These are phyloP conservation scores for Agrypnia vestita DNA, from an alignment of 1,140 invertebrate species.

Conservation along the genomic window DNA sequence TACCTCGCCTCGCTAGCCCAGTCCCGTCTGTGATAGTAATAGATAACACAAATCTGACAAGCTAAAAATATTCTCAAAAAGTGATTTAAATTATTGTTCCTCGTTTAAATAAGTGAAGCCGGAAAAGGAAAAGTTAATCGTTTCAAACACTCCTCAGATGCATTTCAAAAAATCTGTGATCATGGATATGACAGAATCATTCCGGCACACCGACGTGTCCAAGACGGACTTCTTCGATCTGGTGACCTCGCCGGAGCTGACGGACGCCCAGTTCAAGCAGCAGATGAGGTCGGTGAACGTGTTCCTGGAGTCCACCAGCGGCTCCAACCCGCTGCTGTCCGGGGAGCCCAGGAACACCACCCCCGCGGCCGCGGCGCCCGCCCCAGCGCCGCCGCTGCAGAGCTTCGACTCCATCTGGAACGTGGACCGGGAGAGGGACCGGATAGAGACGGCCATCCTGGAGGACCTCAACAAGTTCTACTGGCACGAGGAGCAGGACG, in stretches of 20 bases:
- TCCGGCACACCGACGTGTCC: slow-evolving; percentile 79
- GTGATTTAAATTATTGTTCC: slow-evolving; percentile 1
- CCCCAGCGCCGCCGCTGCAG: slow-evolving; percentile 68
- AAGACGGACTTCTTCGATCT: slow-evolving; percentile 92
- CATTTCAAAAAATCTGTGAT: slow-evolving; percentile 60
- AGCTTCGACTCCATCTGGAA: slow-evolving; percentile 81
- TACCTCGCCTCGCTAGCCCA: background rate
- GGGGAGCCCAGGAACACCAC: slow-evolving; percentile 74
- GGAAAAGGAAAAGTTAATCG: background rate
- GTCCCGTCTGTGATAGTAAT: too few species aligned
- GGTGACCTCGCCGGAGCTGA: slow-evolving; percentile 83
- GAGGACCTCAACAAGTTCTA: slow-evolving; percentile 88
- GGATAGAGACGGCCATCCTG: slow-evolving; percentile 81
- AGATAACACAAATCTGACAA: too few species aligned
- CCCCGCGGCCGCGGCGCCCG: slow-evolving; percentile 65
- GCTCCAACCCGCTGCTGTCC: slow-evolving; percentile 71
- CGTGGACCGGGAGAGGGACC: slow-evolving; percentile 79
- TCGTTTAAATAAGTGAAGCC: slow-evolving; percentile 1
- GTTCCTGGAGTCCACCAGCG: slow-evolving; percentile 73
- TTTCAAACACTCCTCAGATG: slow-evolving; percentile 51
- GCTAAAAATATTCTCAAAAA: too few species aligned
- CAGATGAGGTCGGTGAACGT: slow-evolving; percentile 78
- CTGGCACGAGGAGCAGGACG: slow-evolving; percentile 78
- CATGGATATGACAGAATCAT: slow-evolving; percentile 87
- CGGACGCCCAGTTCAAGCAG: slow-evolving; percentile 76